Base-by-base conservation (phyloP, 1,140 invertebrate species). In the Chironomus striatipennis region DNA sequence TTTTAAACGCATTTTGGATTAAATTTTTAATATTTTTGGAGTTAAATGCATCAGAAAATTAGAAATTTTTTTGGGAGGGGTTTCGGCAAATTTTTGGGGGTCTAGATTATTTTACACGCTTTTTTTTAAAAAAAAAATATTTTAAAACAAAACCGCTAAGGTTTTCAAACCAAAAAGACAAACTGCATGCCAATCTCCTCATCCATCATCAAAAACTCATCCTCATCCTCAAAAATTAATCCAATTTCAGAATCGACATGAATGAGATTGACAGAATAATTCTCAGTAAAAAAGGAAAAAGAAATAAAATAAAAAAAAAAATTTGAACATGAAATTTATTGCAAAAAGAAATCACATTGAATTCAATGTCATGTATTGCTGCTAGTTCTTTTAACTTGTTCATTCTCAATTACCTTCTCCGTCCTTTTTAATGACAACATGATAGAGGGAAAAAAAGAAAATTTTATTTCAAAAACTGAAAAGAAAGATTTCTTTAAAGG, bases 181-280 rank as follows among this genome's bases (percentile, higher is more conserved):
- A 34, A 34, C 24, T 34, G 24, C 1, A 34, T 34, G 24, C 24
- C 24, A 34, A 2, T 34, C 24, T 34, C 5, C 24, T 5, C n/a
- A n/a, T n/a, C 24, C 24, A 34, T 34, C 5, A 2, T 34, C 24
- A 34, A 34, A 34, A 34, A 34, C 2, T 1, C 24, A 34, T 34
- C 5, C 24, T 5, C 24, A 34, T 2, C n/a, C n/a, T n/a, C n/a
- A 15, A n/a, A 57, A 57, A 57, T n/a, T 57, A 57, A 57, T 57
- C 47, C 47, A 57, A 57, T 57, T 57, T 15, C 3, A n/a, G 12
- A 57, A 57, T 57, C 12, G 47, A 57, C 47, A 57, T 57, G 47
- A 57, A n/a, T n/a, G 47, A 57, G 47, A 57, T 57, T 57, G 47
- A 57, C 47, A 57, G 47, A 15, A 57, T 57, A 57, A 57, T 57